Evolutionary conservation across 2,113 vertebrate species (phyloP).

Genomic region (Embiotoca jacksoni): DNA sequence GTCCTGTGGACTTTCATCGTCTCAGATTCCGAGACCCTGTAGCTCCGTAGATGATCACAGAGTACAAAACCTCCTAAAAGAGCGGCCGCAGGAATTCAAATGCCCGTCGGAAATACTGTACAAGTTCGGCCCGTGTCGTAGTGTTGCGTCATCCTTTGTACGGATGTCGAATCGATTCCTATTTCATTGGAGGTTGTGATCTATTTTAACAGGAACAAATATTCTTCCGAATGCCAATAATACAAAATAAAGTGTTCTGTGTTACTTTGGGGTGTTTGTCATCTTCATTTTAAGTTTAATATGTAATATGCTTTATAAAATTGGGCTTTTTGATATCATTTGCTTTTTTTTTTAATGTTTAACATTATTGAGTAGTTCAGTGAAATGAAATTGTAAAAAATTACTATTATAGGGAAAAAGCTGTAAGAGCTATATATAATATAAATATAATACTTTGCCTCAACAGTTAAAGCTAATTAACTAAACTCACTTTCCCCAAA

Average conservation of each 20-base stretch:
- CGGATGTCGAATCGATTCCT: slow-evolving; percentile 11
- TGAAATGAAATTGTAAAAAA: no score
- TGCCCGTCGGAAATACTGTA: background rate
- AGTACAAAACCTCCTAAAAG: background rate
- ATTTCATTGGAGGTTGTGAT: slow-evolving; percentile 17
- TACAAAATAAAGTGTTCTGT: slow-evolving; percentile 37
- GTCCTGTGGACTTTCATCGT: background rate
- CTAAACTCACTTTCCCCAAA: no score
- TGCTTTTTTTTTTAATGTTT: no score
- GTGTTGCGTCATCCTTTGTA: slow-evolving; percentile 22
- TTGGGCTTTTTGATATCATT: no score
- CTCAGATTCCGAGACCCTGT: background rate
- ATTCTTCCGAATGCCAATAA: slow-evolving; percentile 23
- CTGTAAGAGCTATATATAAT: no score
- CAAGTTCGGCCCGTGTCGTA: background rate
- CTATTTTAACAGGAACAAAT: slow-evolving; percentile 59
- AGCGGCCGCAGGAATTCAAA: background rate
- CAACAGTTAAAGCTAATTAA: no score
- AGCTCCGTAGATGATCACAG: background rate
- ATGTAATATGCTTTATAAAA: background rate
- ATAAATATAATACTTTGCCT: no score
- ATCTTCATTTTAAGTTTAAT: background rate
- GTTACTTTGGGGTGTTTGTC: slow-evolving; percentile 10
- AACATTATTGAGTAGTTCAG: no score
- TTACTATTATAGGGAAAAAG: no score